Evolutionary conservation across 2,888 invertebrate species (phyloP).

Genomic region (Brenthis ino): DNA sequence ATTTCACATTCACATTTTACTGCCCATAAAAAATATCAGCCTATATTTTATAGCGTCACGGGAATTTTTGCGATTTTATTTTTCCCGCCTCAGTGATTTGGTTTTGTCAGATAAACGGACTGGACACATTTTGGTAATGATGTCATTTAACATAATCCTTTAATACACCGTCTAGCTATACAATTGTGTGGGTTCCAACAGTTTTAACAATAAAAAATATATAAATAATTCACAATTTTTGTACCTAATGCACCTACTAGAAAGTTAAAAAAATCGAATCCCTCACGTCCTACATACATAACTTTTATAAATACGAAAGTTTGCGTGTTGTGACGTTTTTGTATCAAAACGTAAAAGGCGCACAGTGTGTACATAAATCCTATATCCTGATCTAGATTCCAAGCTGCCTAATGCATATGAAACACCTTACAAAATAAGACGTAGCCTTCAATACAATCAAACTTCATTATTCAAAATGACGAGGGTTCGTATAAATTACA

Average conservation of each 20-base stretch:
- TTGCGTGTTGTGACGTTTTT: too few species aligned
- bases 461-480: conserved; percentile 30
- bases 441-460: conserved; percentile 23
- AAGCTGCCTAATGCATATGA: conserved; percentile 2
- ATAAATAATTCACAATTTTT: too few species aligned
- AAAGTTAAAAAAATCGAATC: too few species aligned
- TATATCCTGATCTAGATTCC: neutral
- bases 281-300: too few species aligned
- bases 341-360: too few species aligned
- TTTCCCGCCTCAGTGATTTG: conserved; percentile 44
- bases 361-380: too few species aligned
- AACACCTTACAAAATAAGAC: conserved; percentile 14
- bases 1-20: conserved; percentile 61
- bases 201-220: too few species aligned
- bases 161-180: conserved; percentile 17
- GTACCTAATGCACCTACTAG: too few species aligned
- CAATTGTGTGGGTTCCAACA: neutral
- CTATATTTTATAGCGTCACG: conserved; percentile 57
- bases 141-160: conserved; percentile 31
- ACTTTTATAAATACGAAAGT: too few species aligned
- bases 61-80: conserved; percentile 54
- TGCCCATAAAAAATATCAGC: conserved; percentile 62
- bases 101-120: conserved; percentile 35
- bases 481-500: conserved; percentile 29
- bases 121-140: conserved; percentile 35